A percentile compares a stretch with the other conserved stretches of the same genome.
phyloP scores from a whole-genome alignment of 1,140 invertebrate genomes.

The Artemia franciscana region DNA sequence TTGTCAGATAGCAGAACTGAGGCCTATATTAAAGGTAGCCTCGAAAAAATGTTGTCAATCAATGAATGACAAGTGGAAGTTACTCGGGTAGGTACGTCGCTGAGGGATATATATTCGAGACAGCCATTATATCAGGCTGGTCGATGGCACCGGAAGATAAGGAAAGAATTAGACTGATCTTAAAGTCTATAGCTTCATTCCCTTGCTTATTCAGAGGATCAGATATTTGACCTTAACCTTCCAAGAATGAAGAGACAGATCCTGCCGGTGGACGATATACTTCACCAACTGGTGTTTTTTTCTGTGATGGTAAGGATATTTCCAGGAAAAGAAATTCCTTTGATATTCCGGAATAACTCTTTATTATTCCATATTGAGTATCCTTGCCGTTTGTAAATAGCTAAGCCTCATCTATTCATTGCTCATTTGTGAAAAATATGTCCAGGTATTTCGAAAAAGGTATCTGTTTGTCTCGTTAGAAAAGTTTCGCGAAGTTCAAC shows the following conservation, averaged over 20 bases:
- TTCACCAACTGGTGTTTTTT: neutral
- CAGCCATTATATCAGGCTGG: neutral
- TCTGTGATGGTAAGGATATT: neutral
- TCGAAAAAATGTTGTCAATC: neutral
- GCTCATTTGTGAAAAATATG: no score
- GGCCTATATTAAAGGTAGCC: neutral
- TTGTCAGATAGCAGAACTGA: neutral
- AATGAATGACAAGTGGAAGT: neutral
- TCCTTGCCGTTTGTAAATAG: no score
- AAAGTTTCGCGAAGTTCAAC: no score
- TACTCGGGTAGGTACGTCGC: neutral
- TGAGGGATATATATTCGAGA: neutral
- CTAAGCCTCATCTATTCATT: no score
- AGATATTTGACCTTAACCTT: no score
- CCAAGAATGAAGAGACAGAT: neutral
- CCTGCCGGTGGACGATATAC: neutral
- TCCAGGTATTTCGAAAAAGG: no score
- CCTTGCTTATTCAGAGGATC: neutral
- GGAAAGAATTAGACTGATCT: neutral
- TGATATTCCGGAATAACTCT: no score
- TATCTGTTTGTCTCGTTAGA: no score
- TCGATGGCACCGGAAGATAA: neutral
- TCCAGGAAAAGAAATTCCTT: no score
- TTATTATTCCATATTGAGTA: no score
- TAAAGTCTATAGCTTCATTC: neutral